Conservation (phyloP, 2,888 invertebrate genomes). For the Unio delphinus region DNA sequence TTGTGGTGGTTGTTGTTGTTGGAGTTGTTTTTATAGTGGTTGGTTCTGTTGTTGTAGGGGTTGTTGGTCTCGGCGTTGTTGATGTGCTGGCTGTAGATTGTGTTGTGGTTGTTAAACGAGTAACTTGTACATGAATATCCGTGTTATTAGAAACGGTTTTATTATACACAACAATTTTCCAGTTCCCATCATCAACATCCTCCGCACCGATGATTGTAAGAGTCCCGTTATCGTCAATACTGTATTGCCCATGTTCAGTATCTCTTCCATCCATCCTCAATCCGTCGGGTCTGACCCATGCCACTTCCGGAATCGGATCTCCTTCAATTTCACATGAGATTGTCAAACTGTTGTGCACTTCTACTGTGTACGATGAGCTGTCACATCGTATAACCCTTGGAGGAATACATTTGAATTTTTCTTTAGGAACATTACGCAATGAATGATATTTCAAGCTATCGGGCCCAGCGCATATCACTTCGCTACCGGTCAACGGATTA, state of each 20-base stretch:
- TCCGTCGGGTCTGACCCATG: conserved; percentile 36
- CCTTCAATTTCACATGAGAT: conserved; percentile 40
- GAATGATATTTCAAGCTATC: conserved; percentile 24
- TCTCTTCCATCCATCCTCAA: conserved; percentile 18
- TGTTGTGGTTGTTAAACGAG: conserved; percentile 25
- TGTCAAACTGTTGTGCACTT: conserved; percentile 17
- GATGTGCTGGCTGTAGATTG: conserved; percentile 26
- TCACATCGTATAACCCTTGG: conserved; percentile 39
- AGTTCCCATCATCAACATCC: conserved; percentile 26
- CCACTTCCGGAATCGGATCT: conserved; percentile 40
- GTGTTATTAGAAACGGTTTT: conserved; percentile 20
- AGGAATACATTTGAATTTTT: conserved; percentile 35
- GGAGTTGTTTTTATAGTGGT: conserved; percentile 9
- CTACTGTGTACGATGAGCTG: conserved; percentile 13
- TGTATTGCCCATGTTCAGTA: conserved; percentile 15
- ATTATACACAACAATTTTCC: conserved; percentile 30
- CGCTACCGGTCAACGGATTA: conserved; percentile 15
- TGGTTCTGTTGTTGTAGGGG: conserved; percentile 19
- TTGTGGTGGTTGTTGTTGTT: conserved; percentile 4
- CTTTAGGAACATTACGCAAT: conserved; percentile 31
- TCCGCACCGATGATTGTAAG: conserved; percentile 25
- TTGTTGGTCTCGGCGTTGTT: conserved; percentile 16
- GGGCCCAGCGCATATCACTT: conserved; percentile 41
- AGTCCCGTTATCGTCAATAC: conserved; percentile 31
- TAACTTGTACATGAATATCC: conserved; percentile 21